phyloP scores from a whole-genome alignment of 1,140 invertebrate species.

The Drosophila persimilis region DNA sequence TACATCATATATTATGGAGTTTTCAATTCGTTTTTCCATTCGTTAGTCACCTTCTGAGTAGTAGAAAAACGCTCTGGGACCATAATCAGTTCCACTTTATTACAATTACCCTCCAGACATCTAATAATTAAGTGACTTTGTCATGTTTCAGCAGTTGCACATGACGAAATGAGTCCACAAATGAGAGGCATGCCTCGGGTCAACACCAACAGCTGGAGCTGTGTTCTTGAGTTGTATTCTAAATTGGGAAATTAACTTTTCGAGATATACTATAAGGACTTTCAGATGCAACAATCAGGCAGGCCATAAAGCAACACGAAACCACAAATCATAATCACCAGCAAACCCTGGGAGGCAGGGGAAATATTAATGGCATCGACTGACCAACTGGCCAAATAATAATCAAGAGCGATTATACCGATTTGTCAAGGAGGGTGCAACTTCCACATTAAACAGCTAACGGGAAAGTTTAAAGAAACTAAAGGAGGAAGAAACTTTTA shows the following conservation, averaged over 20 bases:
- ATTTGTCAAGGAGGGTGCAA: slow-evolving; percentile 28
- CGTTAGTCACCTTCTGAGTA: no score
- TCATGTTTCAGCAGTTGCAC: slow-evolving; percentile 18
- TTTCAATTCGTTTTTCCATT: no score
- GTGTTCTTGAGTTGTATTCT: no score
- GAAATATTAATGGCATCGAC: slow-evolving; percentile 10
- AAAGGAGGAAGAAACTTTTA: slow-evolving; percentile 24
- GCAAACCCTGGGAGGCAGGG: no score
- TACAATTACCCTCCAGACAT: slow-evolving; percentile 47
- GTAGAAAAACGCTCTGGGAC: slow-evolving; percentile 1
- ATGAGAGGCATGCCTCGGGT: no score
- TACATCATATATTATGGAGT: no score
- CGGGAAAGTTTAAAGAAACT: slow-evolving; percentile 24
- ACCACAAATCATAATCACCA: neutral
- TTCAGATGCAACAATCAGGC: neutral
- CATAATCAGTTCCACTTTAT: slow-evolving; percentile 57
- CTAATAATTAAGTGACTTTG: slow-evolving; percentile 48
- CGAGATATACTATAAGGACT: no score
- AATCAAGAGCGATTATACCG: slow-evolving; percentile 39
- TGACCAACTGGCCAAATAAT: slow-evolving; percentile 35
- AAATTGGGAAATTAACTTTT: no score
- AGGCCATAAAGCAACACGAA: slow-evolving; percentile 3
- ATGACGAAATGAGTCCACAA: neutral
- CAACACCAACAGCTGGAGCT: no score
- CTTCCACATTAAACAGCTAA: slow-evolving; percentile 11